Conservation (phyloP, 2,888 invertebrate species). For the Bunonema sp. region DNA sequence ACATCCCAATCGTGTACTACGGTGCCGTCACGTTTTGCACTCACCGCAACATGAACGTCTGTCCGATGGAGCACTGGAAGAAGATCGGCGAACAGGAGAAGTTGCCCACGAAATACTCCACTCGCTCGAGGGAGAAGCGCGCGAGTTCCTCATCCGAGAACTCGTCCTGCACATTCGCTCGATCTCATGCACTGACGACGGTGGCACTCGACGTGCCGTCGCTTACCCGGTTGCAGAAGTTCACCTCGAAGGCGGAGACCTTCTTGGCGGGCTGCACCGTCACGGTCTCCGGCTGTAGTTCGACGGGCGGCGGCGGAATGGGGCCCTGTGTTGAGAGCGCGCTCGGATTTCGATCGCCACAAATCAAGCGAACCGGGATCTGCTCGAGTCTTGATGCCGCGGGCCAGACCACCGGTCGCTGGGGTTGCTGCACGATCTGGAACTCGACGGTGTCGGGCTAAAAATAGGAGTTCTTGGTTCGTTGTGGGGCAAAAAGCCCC, state of each 20-base stretch:
- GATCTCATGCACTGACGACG: not conserved
- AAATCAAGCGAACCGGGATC: too few relatives aligned
- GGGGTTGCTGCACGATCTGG: too few relatives aligned
- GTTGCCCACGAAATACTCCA: constrained; percentile 40
- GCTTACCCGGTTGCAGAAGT: constrained; percentile 24
- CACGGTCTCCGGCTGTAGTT: constrained; percentile 3
- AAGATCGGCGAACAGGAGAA: constrained; percentile 29
- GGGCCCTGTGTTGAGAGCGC: constrained; percentile 7
- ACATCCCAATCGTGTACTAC: not conserved
- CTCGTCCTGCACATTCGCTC: constrained; percentile 7
- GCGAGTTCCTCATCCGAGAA: constrained; percentile 20
- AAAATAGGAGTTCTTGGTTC: too few relatives aligned
- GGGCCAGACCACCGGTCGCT: too few relatives aligned
- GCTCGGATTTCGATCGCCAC: too few relatives aligned
- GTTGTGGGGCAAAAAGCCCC: too few relatives aligned
- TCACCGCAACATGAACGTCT: constrained; percentile 26
- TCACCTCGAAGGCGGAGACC: constrained; percentile 24
- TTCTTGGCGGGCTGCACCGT: constrained; percentile 13
- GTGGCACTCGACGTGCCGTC: too few relatives aligned
- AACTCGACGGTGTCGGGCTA: too few relatives aligned
- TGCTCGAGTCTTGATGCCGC: too few relatives aligned
- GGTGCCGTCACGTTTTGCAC: not conserved
- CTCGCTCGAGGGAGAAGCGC: constrained; percentile 18
- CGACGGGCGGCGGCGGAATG: constrained; percentile 6
- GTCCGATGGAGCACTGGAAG: constrained; percentile 41